phyloP scores from a whole-genome alignment of 1,140 invertebrate species.

The Rhagoletis zephyria region DNA sequence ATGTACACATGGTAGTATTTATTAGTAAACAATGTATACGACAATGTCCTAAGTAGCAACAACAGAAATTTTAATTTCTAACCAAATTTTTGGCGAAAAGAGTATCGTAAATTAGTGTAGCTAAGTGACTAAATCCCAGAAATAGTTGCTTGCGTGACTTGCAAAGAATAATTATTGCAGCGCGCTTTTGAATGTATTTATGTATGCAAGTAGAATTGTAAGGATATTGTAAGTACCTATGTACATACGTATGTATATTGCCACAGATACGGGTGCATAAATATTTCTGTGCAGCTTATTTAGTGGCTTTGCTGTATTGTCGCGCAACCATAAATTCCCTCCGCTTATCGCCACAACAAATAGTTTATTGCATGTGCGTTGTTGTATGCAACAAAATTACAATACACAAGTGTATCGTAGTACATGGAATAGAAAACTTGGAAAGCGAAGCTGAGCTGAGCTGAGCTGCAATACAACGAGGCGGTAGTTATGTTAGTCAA shows the following conservation, averaged over 20 bases:
- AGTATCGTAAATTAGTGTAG: constrained; percentile 31
- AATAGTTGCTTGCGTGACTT: constrained; percentile 51
- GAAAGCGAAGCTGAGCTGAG: not conserved
- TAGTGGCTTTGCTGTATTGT: constrained; percentile 37
- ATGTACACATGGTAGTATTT: not conserved
- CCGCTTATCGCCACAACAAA: constrained; percentile 42
- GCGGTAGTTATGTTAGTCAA: not conserved
- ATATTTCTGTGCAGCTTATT: constrained; percentile 17
- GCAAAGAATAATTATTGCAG: not conserved
- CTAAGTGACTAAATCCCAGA: constrained; percentile 22
- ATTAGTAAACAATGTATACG: constrained; percentile 21
- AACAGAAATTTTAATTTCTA: constrained; percentile 23
- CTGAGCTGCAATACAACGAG: not conserved
- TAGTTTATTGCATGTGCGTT: constrained; percentile 45
- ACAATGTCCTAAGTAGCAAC: not conserved
- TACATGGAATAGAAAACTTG: not conserved
- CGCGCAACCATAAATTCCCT: constrained; percentile 31
- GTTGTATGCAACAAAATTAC: constrained; percentile 51
- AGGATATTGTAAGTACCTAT: not conserved
- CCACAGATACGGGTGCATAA: not conserved
- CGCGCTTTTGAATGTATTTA: too few relatives aligned
- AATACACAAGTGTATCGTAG: constrained; percentile 34
- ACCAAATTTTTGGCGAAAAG: constrained; percentile 38
- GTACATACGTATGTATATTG: not conserved
- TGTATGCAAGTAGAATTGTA: not conserved